phyloP scores from a whole-genome alignment of 1,140 invertebrate genomes.

The Portunus trituberculatus region DNA sequence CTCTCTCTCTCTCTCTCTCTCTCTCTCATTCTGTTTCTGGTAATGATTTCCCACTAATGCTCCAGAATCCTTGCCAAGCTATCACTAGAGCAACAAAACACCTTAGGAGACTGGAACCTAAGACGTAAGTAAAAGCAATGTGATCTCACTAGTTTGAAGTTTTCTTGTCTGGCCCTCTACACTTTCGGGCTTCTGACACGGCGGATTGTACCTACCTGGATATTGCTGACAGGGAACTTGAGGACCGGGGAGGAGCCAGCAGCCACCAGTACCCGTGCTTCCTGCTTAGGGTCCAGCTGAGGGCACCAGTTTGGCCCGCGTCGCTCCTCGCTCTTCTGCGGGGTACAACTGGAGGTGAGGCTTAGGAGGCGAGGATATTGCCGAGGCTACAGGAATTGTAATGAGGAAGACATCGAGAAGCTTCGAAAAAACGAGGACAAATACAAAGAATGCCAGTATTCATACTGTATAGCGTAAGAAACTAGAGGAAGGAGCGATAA shows the following conservation, averaged over 20 bases:
- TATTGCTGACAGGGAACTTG: conserved; percentile 46
- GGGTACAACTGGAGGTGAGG: not conserved
- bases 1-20: conserved; percentile 29
- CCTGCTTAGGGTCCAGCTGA: not conserved
- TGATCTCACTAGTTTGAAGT: too few species aligned
- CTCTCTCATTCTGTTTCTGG: not conserved
- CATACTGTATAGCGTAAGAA: not conserved
- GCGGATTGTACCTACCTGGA: conserved; percentile 11
- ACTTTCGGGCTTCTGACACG: not conserved
- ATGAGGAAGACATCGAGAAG: not conserved
- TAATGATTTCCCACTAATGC: too few species aligned
- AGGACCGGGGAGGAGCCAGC: conserved; percentile 48
- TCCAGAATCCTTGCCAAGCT: too few species aligned
- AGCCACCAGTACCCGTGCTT: conserved; percentile 26
- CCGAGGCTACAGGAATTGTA: not conserved
- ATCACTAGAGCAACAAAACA: too few species aligned
- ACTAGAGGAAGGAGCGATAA: not conserved
- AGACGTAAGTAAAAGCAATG: too few species aligned
- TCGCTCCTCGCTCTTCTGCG: not conserved
- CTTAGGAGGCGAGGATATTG: not conserved
- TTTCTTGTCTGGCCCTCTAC: too few species aligned
- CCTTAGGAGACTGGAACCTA: too few species aligned
- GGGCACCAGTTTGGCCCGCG: conserved; percentile 45
- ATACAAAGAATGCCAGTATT: not conserved
- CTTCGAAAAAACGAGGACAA: not conserved